Base-by-base conservation (phyloP, 1,140 invertebrate genomes). In the Proales similis region DNA sequence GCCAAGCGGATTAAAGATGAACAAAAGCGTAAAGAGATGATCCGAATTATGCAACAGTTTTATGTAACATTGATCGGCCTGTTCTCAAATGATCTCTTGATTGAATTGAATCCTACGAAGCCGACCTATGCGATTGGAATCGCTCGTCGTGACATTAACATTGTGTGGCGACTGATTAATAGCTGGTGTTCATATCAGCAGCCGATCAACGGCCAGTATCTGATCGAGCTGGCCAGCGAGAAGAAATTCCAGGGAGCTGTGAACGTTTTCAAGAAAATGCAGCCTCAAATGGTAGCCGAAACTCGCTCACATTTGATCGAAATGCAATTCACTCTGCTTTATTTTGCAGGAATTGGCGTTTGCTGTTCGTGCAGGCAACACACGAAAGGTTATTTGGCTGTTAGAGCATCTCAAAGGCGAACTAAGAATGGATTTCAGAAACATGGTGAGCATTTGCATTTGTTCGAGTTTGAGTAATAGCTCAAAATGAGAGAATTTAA, bases 101-200 rank as follows among this genome's bases (percentile, higher is more conserved):
- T n/a, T n/a, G n/a, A n/a, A n/a, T n/a, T n/a, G n/a, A n/a, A n/a
- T n/a, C n/a, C n/a, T n/a, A n/a, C 14, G 9, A 36, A 57, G 51
- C 51, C 51, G 11, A 57, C 51, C 3, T 57, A 57, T 24, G 39
- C 36, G 51, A 57, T 57, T 26, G 51, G 51, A 14, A 26, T 57
- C 19, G 33, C 39, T 26, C 39, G 32, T 14, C 19, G 2, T 4
- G 51, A 57, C 11, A 57, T 57, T 19, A 57, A 39, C 22, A 42
- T 57, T 20, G 45, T 57, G 19, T 19, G 51, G 12, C 33, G 36
- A 19, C 27, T 57, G 36, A 27, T 57, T 5, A 57, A 57, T 9
- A 57, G 51, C 32, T 57, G 51, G 51, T 57, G 51, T 42, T 27
- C 22, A 42, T 57, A 42, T 22, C 39, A 57, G 22, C 26, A 42